Evolutionary conservation across 2,113 vertebrate genomes (phyloP).

Genomic region (Australoheros scitulus): DNA sequence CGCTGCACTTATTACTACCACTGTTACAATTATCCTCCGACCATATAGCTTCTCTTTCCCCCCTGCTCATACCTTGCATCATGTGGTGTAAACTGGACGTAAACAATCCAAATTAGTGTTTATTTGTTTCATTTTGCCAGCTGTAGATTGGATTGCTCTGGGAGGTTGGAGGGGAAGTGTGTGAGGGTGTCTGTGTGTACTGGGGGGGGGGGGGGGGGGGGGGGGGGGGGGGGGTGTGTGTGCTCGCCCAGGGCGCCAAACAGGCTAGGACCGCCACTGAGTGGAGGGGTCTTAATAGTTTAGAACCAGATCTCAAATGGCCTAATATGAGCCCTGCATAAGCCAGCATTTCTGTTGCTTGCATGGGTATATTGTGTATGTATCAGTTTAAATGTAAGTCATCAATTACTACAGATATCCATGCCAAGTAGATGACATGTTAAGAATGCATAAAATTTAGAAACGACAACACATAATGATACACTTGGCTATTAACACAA

Average conservation of each 20-base stretch:
- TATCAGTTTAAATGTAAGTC: background rate
- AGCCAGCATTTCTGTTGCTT: too few species aligned
- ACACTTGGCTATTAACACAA: background rate
- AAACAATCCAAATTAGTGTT: constrained; percentile 76
- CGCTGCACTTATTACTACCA: constrained; percentile 80
- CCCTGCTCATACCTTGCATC: constrained; percentile 19
- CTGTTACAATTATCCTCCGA: constrained; percentile 78
- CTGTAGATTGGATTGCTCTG: constrained; percentile 66
- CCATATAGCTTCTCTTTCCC: constrained; percentile 52
- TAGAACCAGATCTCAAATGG: too few species aligned
- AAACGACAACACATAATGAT: background rate
- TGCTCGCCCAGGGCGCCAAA: too few species aligned
- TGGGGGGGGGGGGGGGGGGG: too few species aligned
- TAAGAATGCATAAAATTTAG: background rate
- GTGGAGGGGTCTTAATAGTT: background rate
- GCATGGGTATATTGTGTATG: background rate
- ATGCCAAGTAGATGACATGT: too few species aligned
- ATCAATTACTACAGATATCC: background rate
- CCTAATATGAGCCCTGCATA: too few species aligned
- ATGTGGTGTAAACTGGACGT: constrained; percentile 66
- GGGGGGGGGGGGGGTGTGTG: too few species aligned
- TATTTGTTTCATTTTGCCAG: constrained; percentile 73
- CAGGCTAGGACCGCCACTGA: too few species aligned
- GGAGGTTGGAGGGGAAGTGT: constrained; percentile 10
- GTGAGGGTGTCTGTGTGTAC: too few species aligned